Base-by-base conservation (phyloP, 2,113 vertebrate genomes). In the Indri indri region DNA sequence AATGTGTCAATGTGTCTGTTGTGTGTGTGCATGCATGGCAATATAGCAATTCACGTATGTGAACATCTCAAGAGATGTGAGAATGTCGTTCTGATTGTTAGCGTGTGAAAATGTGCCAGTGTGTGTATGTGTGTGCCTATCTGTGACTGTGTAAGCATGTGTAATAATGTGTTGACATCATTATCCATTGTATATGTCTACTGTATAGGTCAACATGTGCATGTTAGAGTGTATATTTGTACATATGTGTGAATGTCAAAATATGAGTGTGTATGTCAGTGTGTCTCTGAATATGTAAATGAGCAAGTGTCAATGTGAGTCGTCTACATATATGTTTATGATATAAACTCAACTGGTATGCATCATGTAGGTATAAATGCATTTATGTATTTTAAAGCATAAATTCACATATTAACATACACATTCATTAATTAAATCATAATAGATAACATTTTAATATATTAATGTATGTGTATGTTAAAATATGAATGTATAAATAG, bases 211-310 rank as follows among this genome's bases (percentile, higher is more conserved):
- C 25, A 91, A 82, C 25, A 70, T 91, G n/a, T 90, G 18, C 10
- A 84, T 63, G n/a, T 77, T 76, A 50, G 45, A 18, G 17, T 76
- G 22, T 40, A 47, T 76, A 50, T 76, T 80, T 79, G 45, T 80
- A 89, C 25, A 16, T 27, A 23, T 52, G 8, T 81, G 88, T 65
- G 66, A 88, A 83, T 91, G 22, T 59, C 68, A 95, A 77, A 86
- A 86, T 87, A 70, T 50, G 57, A 34, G 71, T 76, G 52, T 95
- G 2, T 80, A 50, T 74, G 9, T 47, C 68, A 74, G n/a, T 81
- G 22, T 89, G 17, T 82, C 79, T 96, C 37, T 96, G 50, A 92
- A 65, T 94, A 92, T 74, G 18, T 83, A 94, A 80, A 95, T 61
- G 63, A 84, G 30, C 11, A 81, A 85, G 12, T 91, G 74, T 84